Percentiles rank a stretch among this genome's conserved stretches.
Evolutionary conservation across 2,113 vertebrate species (phyloP).

Genomic region (Peromyscus polionotus): DNA sequence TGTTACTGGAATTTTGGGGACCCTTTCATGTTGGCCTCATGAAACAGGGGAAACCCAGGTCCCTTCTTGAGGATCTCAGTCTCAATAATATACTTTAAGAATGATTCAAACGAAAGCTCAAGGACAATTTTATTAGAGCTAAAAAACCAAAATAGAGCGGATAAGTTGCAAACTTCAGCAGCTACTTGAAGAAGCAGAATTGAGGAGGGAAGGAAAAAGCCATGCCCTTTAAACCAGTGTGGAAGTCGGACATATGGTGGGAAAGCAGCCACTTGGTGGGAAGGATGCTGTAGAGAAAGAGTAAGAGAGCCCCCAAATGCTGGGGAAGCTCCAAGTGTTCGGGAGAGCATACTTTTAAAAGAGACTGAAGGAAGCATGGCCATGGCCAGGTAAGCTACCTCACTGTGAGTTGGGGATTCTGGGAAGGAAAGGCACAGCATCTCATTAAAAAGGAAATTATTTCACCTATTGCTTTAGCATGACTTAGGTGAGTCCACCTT

Average conservation of each 20-base stretch:
- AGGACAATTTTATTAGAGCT: background rate
- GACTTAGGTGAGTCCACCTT: background rate
- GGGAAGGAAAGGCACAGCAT: background rate
- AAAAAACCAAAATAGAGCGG: background rate
- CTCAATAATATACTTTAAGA: background rate
- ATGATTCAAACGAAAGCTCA: background rate
- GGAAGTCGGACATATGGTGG: background rate
- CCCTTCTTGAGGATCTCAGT: background rate
- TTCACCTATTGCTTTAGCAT: background rate
- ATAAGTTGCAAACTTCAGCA: background rate
- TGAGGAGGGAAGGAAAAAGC: background rate
- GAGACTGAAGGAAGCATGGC: background rate
- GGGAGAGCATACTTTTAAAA: background rate
- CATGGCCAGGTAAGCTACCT: background rate
- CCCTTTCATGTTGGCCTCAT: background rate
- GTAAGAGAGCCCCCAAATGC: background rate
- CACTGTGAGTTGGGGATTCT: background rate
- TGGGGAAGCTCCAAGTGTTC: background rate
- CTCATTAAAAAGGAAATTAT: background rate
- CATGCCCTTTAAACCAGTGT: background rate
- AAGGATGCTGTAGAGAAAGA: background rate
- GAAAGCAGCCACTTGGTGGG: background rate
- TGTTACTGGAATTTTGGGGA: background rate
- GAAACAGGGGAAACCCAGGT: background rate
- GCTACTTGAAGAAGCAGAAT: background rate